Conservation (phyloP, 1,140 invertebrate genomes). For the Cephus cinctus region DNA sequence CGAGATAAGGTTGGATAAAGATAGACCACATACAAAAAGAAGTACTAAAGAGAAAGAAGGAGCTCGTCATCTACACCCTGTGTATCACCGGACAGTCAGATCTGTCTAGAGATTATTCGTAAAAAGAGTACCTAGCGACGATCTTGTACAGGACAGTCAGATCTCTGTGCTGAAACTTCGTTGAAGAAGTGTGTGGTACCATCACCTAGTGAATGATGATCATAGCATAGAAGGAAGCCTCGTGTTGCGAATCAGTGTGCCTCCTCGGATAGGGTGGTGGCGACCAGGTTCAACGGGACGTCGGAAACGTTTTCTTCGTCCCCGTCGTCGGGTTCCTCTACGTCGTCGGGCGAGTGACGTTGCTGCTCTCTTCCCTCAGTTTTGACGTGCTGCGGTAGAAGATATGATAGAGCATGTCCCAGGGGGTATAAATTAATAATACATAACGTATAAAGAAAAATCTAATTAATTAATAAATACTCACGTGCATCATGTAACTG, state of each 20-base stretch:
- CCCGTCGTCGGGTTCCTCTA: conserved; percentile 33
- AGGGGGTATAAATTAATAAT: no score
- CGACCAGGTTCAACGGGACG: conserved; percentile 52
- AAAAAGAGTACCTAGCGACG: conserved; percentile 1
- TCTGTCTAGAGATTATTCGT: conserved; percentile 26
- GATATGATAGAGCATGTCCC: no score
- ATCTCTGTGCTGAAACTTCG: no score
- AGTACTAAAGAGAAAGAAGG: conserved; percentile 12
- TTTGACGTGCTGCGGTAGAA: conserved; percentile 38
- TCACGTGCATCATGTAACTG: conserved; percentile 51
- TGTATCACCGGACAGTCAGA: conserved; percentile 21
- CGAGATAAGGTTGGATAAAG: not conserved
- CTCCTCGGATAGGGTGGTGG: conserved; percentile 51
- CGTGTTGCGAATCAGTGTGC: conserved; percentile 48
- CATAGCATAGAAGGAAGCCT: no score
- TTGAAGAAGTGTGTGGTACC: no score
- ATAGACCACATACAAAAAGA: conserved; percentile 9
- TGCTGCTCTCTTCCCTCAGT: conserved; percentile 35
- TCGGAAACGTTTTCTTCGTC: conserved; percentile 50
- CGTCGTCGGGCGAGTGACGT: conserved; percentile 35
- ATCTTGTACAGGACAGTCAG: no score
- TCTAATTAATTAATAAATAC: no score
- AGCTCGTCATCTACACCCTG: conserved; percentile 17
- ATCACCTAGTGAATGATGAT: no score
- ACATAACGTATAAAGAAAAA: no score